Base-by-base conservation (phyloP, 2,113 vertebrate genomes). In the Puffinus mauretanicus region DNA sequence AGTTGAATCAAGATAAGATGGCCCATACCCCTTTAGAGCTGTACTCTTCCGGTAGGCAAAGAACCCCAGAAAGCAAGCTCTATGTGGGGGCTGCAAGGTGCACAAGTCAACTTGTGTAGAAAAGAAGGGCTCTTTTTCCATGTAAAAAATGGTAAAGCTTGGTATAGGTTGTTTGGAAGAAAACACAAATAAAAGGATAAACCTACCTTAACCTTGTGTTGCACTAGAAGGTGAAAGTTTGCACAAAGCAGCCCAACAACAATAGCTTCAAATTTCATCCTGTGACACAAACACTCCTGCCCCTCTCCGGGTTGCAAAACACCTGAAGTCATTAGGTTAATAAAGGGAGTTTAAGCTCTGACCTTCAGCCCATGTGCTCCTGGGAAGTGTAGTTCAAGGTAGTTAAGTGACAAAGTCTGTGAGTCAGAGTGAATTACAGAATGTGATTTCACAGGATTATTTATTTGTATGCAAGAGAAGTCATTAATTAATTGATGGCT, bases 231-330 rank as follows among this genome's bases (percentile, higher is more conserved):
- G 5, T 1, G 3, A 51, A 77, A n/a, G 10, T 1, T 58, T 30
- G 6, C 89, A 62, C n/a, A 55, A 88, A 77, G 20, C 36, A 95
- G 11, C 36, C 25, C 11, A 80, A 19, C 14, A 29, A 11, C 2
- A 2, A 22, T 0, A 42, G 6, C 36, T 30, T 47, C 44, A 60
- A 18, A 54, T 7, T 10, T 40, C 32, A 26, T 2, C 12, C 42
- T 1, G 0, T 11, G 1, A 7, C 15, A 36, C 11, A 27, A 62
- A 51, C 3, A 36, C 2, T 5, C 7, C 2, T 0, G 0, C 6
- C 8, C 38, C 32, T 6, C 29, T 3, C 0, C 6, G 44, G 1
- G 0, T 0, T 32, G 2, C 22, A 76, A 17, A 71, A 21, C 29
- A 79, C 25, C 70, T 51, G 26, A 38, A n/a, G 22, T n/a, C 17